Percentiles rank a stretch among this genome's conserved stretches.
These are phyloP conservation scores for Hoplias malabaricus DNA, from an alignment of 2,113 vertebrate species.

Conservation along the genomic window DNA sequence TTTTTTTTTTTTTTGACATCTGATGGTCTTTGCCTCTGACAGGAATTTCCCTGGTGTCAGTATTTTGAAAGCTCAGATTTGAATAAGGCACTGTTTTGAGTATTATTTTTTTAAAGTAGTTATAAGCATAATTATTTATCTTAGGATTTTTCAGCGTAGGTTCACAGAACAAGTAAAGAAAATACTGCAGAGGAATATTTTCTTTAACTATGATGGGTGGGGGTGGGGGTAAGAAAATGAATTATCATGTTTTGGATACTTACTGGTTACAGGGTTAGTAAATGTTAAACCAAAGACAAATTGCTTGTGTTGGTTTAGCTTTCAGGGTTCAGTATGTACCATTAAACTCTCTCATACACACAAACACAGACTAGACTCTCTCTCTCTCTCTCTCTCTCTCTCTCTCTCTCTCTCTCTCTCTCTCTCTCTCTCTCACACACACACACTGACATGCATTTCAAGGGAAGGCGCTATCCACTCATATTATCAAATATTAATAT, in stretches of 20 bases:
- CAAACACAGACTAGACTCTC: slow-evolving; percentile 71
- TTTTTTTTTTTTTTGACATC: slow-evolving; percentile 22
- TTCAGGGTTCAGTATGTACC: slow-evolving; percentile 79
- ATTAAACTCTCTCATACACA: slow-evolving; percentile 72
- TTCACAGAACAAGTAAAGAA: slow-evolving; percentile 77
- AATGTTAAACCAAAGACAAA: slow-evolving; percentile 85
- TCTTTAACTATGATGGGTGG: slow-evolving; percentile 82
- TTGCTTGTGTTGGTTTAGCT: slow-evolving; percentile 85
- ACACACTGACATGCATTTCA: slow-evolving; percentile 40
- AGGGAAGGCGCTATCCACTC: slow-evolving; percentile 8
- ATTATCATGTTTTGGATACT: slow-evolving; percentile 69
- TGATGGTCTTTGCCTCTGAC: not conserved
- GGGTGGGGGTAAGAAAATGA: slow-evolving; percentile 90
- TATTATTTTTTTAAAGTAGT: slow-evolving; percentile 88
- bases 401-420: slow-evolving; percentile 34
- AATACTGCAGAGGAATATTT: slow-evolving; percentile 73
- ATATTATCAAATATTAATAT: slow-evolving; percentile 13
- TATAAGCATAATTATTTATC: slow-evolving; percentile 79
- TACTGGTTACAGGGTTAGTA: slow-evolving; percentile 81
- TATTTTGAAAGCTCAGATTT: slow-evolving; percentile 62
- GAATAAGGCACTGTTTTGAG: slow-evolving; percentile 70
- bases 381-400: slow-evolving; percentile 75
- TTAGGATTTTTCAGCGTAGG: slow-evolving; percentile 58
- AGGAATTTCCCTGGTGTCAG: slow-evolving; percentile 31
- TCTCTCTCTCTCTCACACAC: slow-evolving; percentile 32